These are phyloP conservation scores for Falco cherrug DNA, from an alignment of 2,797 vertebrate species.

Conservation along the genomic window DNA sequence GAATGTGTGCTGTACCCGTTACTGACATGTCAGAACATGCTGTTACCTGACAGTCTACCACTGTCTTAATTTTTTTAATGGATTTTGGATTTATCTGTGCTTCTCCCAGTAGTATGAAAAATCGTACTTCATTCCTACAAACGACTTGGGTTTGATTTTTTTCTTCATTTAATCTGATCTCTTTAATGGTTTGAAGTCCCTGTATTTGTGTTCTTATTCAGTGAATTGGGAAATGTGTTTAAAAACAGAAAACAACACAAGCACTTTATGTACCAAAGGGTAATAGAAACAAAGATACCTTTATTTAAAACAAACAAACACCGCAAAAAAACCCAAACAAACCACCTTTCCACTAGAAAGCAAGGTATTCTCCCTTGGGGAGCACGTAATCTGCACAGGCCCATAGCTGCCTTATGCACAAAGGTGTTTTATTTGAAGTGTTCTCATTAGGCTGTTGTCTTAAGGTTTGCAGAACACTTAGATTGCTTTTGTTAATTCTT, in stretches of 20 bases:
- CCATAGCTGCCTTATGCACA: not conserved
- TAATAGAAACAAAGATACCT: not conserved
- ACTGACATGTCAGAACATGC: not conserved
- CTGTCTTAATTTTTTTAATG: not conserved
- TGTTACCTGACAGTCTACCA: not conserved
- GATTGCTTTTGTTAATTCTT: not conserved
- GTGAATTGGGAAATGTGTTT: not conserved
- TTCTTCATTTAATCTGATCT: not conserved
- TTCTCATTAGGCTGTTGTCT: not conserved
- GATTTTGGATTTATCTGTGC: not conserved
- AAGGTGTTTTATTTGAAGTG: not conserved
- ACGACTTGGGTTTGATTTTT: not conserved
- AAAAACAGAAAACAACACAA: not conserved
- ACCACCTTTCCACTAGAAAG: not conserved
- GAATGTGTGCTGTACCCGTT: not conserved
- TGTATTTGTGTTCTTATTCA: not conserved
- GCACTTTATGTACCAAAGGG: not conserved
- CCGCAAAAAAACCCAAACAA: not conserved
- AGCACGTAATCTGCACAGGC: not conserved
- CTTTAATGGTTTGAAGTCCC: rapidly evolving
- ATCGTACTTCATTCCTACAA: not conserved
- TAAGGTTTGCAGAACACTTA: not conserved
- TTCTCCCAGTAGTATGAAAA: not conserved
- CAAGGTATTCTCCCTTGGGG: not conserved
- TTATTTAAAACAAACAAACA: not conserved